These are phyloP conservation scores for Coccyzus lansbergi DNA, from an alignment of 2,797 vertebrate species.

Conservation along the genomic window DNA sequence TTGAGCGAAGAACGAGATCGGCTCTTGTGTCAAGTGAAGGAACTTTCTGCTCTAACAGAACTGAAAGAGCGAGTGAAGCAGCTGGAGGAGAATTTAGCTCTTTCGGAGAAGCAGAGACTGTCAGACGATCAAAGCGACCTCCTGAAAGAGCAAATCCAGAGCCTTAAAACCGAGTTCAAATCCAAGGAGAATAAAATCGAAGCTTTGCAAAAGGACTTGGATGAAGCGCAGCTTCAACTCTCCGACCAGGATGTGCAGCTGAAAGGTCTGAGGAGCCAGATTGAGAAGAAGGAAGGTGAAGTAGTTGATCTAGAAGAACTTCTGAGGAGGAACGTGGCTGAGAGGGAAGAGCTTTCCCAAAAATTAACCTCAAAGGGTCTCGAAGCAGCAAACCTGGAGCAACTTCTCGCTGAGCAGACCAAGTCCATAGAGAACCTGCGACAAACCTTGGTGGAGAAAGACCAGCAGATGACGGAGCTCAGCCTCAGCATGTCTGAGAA, in stretches of 20 bases:
- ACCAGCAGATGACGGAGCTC: constrained; percentile 86
- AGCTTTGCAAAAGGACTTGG: constrained; percentile 83
- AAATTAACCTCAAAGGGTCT: constrained; percentile 59
- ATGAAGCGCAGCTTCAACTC: constrained; percentile 74
- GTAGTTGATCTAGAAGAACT: constrained; percentile 75
- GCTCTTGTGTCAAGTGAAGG: constrained; percentile 69
- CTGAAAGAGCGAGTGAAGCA: constrained; percentile 77
- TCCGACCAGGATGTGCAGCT: constrained; percentile 81
- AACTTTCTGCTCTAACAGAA: constrained; percentile 61
- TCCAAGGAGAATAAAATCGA: constrained; percentile 87
- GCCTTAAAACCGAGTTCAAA: constrained; percentile 79
- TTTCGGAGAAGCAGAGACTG: constrained; percentile 74
- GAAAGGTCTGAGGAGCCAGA: constrained; percentile 80
- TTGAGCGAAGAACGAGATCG: constrained; percentile 80
- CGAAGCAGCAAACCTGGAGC: constrained; percentile 68
- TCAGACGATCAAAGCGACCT: constrained; percentile 78
- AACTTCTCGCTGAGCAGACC: constrained; percentile 77
- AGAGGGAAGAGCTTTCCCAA: constrained; percentile 79
- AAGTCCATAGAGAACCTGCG: constrained; percentile 81
- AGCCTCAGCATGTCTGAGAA: constrained; percentile 87
- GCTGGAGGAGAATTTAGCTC: constrained; percentile 73
- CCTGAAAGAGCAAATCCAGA: constrained; percentile 86
- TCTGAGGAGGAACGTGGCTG: constrained; percentile 74
- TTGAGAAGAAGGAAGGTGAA: constrained; percentile 80
- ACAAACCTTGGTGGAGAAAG: constrained; percentile 81